phyloP scores from a whole-genome alignment of 2,113 vertebrate genomes.

The Lophius piscatorius region DNA sequence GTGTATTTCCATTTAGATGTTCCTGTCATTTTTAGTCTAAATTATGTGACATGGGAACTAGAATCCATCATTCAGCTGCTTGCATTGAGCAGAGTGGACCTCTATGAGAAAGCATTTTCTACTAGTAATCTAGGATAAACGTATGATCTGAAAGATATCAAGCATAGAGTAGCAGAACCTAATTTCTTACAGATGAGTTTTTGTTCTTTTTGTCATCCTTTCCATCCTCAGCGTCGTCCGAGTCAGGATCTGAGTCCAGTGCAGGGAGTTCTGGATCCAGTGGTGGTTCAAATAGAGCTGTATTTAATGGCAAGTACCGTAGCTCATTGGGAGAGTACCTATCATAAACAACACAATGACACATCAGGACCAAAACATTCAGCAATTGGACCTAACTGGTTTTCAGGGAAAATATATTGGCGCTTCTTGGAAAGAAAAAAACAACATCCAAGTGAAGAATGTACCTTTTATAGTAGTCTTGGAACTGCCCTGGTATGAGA shows the following conservation, averaged over 20 bases:
- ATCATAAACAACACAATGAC: slow-evolving; percentile 7
- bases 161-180: background rate
- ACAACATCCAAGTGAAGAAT: background rate
- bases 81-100: background rate
- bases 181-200: slow-evolving; percentile 79
- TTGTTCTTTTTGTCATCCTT: slow-evolving; percentile 88
- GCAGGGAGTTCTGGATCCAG: slow-evolving; percentile 95
- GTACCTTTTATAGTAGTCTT: slow-evolving; percentile 98
- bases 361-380: background rate
- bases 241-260: slow-evolving; percentile 93
- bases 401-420: too few relatives aligned
- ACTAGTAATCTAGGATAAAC: background rate
- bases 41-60: background rate
- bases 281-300: slow-evolving; percentile 95
- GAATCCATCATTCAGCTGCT: background rate
- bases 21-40: too few relatives aligned
- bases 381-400: too few relatives aligned
- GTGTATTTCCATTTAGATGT: background rate
- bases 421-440: too few relatives aligned
- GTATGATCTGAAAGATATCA: background rate
- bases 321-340: slow-evolving; percentile 98
- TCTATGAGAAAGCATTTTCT: background rate
- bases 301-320: slow-evolving; percentile 94
- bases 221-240: slow-evolving; percentile 90
- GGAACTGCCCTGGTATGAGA: slow-evolving; percentile 98